These are phyloP conservation scores for Neofelis nebulosa DNA, from an alignment of 2,113 vertebrate genomes.

Conservation along the genomic window DNA sequence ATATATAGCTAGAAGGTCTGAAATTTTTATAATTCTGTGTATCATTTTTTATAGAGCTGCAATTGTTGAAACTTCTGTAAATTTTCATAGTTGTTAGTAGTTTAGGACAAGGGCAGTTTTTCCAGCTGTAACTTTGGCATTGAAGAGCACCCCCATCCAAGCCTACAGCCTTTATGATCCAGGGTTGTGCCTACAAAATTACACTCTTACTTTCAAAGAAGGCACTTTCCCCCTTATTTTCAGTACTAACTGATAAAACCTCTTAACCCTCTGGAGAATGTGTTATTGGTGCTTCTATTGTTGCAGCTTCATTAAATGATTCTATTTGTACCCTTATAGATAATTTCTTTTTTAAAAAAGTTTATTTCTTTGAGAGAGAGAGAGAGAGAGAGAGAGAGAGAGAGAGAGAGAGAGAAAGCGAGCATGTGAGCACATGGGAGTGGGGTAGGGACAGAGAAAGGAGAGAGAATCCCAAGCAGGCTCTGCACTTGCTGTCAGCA, in stretches of 20 bases:
- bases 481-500: too few relatives aligned
- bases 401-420: too few relatives aligned
- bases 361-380: too few relatives aligned
- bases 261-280: slow-evolving; percentile 55
- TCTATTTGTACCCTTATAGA: slow-evolving; percentile 50
- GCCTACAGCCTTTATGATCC: slow-evolving; percentile 9
- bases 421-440: too few relatives aligned
- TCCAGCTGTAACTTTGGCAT: slow-evolving; percentile 21
- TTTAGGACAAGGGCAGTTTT: slow-evolving; percentile 35
- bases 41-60: slow-evolving; percentile 48
- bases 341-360: neutral
- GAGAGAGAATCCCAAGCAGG: too few relatives aligned
- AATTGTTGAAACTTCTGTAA: slow-evolving; percentile 38
- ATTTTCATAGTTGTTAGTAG: slow-evolving; percentile 39
- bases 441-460: too few relatives aligned
- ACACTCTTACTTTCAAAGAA: slow-evolving; percentile 59
- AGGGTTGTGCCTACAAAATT: slow-evolving; percentile 39
- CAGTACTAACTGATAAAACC: slow-evolving; percentile 62
- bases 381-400: too few relatives aligned
- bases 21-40: slow-evolving; percentile 59
- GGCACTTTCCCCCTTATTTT: slow-evolving; percentile 48
- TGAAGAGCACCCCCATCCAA: slow-evolving; percentile 39
- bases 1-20: slow-evolving; percentile 27
- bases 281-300: slow-evolving; percentile 38
- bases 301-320: slow-evolving; percentile 49